Conservation (phyloP, 2,888 invertebrate genomes). For the Drosophila macrothrix region DNA sequence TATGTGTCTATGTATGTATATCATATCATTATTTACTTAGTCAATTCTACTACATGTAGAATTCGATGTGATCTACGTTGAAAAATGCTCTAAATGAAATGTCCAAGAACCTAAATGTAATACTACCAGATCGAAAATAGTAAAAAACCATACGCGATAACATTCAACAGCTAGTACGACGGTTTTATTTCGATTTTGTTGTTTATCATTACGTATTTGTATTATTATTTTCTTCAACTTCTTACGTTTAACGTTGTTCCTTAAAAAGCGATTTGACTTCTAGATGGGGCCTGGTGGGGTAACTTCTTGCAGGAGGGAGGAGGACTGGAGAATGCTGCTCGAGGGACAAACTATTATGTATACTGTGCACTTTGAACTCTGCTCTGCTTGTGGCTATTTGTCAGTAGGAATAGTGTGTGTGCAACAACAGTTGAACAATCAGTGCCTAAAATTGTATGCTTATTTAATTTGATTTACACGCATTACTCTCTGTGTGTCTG, state of each 20-base stretch:
- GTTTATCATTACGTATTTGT: conserved; percentile 4
- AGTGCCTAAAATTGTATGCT: conserved; percentile 32
- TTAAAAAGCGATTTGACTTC: conserved; percentile 35
- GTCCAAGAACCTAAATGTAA: not conserved
- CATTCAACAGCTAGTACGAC: conserved; percentile 63
- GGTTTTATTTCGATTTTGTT: conserved; percentile 31
- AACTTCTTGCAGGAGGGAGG: conserved; percentile 15
- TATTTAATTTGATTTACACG: conserved; percentile 1
- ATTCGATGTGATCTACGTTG: conserved; percentile 28
- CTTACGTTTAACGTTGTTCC: conserved; percentile 31
- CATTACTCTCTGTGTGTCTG: not conserved
- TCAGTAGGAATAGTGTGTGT: conserved; percentile 16
- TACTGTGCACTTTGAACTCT: not conserved
- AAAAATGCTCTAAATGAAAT: conserved; percentile 12
- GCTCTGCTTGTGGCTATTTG: conserved; percentile 38
- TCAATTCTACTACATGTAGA: conserved; percentile 52
- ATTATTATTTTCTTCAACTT: not conserved
- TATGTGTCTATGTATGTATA: conserved; percentile 3
- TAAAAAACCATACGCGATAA: conserved; percentile 14
- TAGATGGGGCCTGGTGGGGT: conserved; percentile 50
- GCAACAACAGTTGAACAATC: conserved; percentile 61
- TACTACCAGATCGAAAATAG: not conserved
- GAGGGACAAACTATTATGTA: conserved; percentile 11
- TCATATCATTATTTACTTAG: conserved; percentile 27
- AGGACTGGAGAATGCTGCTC: conserved; percentile 13